Evolutionary conservation across 2,797 vertebrate genomes (phyloP), one percentile per base, ranked within the genome.

Genomic region (Hyperoplus lanceolatus): DNA sequence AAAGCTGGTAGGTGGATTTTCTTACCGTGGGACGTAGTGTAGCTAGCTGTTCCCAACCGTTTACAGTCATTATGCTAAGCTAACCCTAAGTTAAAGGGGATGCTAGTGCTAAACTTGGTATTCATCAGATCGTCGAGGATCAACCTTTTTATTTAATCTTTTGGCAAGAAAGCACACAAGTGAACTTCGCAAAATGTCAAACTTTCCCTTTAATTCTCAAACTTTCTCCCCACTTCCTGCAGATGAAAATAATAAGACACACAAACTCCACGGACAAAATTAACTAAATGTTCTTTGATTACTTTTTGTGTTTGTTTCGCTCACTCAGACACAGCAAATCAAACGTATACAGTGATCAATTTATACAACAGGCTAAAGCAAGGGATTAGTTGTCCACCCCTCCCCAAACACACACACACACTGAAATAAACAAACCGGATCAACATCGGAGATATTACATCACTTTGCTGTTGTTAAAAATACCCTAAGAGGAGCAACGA

Each of bases 221-320:
- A 80, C 86, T 49, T 79, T 59, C 71, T 83, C 70, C 87, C 60
- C 14, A 0, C 76, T 87, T 80, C 80, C 88, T 87, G 89, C 82
- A 87, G 80, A 82, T 77, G 83, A 76, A 83, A 83, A 77, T 62
- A 89, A 83, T 82, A 83, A 83, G 84, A 91, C 86, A 88, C 81
- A 77, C 16, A 50, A 85, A 87, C 75, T 84, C 62, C 79, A 89
- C 87, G 80, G 45, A 90, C 75, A 60, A 81, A 59, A 77, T 72
- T 0, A 83, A 86, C 59, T 65, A 39, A 73, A 66, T 65, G 9
- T 57, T 84, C 59, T 79, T 83, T 70, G 46, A 8, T 60, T 64
- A 9, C 42, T 1, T 82, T 62, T 36, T 69, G 71, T 68, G 64
- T 70, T 56, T 12, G 4, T 38, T 4, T 11, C 16, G 21, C 43